Base-by-base conservation (phyloP, 2,797 vertebrate genomes). In the Petrocephalus sullivani region DNA sequence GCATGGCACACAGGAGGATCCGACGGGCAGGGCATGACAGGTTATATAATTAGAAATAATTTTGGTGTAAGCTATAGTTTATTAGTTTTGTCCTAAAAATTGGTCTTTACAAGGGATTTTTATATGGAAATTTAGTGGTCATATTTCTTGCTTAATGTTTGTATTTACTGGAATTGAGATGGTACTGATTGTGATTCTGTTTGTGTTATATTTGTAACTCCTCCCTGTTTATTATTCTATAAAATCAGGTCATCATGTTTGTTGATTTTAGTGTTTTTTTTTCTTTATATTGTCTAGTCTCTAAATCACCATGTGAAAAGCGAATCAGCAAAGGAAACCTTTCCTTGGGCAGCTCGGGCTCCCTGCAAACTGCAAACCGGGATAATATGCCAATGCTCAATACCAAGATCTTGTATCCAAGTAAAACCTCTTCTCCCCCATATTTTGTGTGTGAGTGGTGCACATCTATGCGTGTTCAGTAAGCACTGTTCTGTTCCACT, bases 371-470 rank as follows among this genome's bases (percentile, higher is more conserved):
- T 88, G 97, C 96, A 95, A 96, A 93, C 91, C 93, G 96, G 57
- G 98, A 98, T 49, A 95, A 95, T 89, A 94, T 97, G 94, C 96
- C 97, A 1, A 96, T 97, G 90, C 94, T 99, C 88, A 98, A 96
- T 93, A 94, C 97, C 84, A 98, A 98, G 95, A 97, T 97, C 90
- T 94, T 98, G 7, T 98, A 96, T 91, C 96, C 97, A 5, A 96
- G 98, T 99, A 90, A 96, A 96, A 95, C 49, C 0, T 67, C 56
- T 28, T 33, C 54, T 64, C 7, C 1, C 37, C 0, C 16, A 19
- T 41, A 21, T 23, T 85, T 19, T 57, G n/a, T 71, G 49, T 19
- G 46, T 81, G 54, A 84, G 23, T 87, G 71, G 75, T 82, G 41
- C 87, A 58, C 88, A 49, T 89, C 28, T 88, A 16, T 91, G 28